Percentiles rank a stretch among this genome's conserved stretches.
phyloP scores from a whole-genome alignment of 2,888 invertebrate species.

The Rotaria macrura region DNA sequence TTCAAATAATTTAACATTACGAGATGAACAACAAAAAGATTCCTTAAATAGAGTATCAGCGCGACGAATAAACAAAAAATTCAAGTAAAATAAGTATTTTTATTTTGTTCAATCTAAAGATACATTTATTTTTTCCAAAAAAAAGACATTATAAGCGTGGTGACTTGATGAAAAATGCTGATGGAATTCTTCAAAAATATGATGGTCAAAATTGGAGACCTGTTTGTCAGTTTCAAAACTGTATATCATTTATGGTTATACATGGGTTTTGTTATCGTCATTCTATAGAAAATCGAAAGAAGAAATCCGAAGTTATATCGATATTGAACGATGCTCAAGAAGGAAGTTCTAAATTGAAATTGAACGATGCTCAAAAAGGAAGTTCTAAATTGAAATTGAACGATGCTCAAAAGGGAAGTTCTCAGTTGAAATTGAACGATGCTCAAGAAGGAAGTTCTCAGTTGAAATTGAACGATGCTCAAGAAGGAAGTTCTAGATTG shows the following conservation, averaged over 20 bases:
- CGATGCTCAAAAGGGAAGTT: too few relatives aligned
- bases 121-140: too few relatives aligned
- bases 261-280: neutral
- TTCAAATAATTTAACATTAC: neutral
- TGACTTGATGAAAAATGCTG: neutral
- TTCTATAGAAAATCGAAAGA: neutral
- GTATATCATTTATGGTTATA: neutral
- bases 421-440: neutral
- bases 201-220: neutral
- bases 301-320: neutral
- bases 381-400: too few relatives aligned
- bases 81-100: neutral
- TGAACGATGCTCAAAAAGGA: neutral
- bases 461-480: neutral
- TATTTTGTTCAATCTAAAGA: neutral
- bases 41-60: too few relatives aligned
- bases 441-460: too few relatives aligned
- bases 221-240: neutral
- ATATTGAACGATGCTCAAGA: neutral
- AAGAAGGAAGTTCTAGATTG: too few relatives aligned
- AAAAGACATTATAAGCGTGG: neutral
- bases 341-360: neutral
- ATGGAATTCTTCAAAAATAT: neutral
- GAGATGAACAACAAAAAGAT: too few relatives aligned
- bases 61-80: neutral